Conservation (phyloP, 2,113 vertebrate genomes). For the Taxidea taxus region DNA sequence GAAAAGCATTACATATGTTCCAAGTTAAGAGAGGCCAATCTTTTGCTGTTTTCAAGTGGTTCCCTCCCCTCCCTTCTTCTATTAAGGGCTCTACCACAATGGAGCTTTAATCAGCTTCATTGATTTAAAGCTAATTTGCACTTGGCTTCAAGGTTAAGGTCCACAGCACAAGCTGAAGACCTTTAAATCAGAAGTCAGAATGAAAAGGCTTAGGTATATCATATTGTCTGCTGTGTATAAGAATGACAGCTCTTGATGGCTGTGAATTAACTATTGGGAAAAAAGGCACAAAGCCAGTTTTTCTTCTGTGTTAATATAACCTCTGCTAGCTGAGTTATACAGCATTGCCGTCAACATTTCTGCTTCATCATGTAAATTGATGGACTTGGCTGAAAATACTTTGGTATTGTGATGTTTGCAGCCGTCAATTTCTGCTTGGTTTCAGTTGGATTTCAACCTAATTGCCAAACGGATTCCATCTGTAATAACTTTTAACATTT, state of each 20-base stretch:
- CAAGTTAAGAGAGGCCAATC: constrained; percentile 84
- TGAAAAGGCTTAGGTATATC: constrained; percentile 85
- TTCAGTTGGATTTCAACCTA: constrained; percentile 83
- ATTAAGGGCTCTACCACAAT: constrained; percentile 84
- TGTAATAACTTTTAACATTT: constrained; percentile 84
- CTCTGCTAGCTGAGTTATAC: constrained; percentile 68
- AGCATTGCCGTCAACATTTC: constrained; percentile 75
- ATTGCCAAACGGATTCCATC: constrained; percentile 83
- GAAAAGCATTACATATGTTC: constrained; percentile 86
- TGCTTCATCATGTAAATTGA: constrained; percentile 81
- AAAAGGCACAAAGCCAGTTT: constrained; percentile 77
- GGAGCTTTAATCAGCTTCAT: constrained; percentile 89
- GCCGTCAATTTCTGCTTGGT: constrained; percentile 75
- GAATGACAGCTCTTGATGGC: constrained; percentile 80
- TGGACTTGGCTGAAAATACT: constrained; percentile 69
- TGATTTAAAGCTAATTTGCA: constrained; percentile 91
- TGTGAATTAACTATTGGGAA: constrained; percentile 78
- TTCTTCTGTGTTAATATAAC: constrained; percentile 76
- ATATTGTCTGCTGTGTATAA: constrained; percentile 79
- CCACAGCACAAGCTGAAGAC: constrained; percentile 85
- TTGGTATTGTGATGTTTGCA: constrained; percentile 77
- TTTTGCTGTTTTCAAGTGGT: constrained; percentile 84
- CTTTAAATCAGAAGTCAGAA: constrained; percentile 84
- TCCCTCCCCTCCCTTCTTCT: constrained; percentile 77
- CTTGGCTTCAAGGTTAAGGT: constrained; percentile 89